A percentile compares a stretch with the other conserved stretches of the same genome.
These are phyloP conservation scores for Bellardia bayeri DNA, from an alignment of 2,888 invertebrate species.

Conservation along the genomic window DNA sequence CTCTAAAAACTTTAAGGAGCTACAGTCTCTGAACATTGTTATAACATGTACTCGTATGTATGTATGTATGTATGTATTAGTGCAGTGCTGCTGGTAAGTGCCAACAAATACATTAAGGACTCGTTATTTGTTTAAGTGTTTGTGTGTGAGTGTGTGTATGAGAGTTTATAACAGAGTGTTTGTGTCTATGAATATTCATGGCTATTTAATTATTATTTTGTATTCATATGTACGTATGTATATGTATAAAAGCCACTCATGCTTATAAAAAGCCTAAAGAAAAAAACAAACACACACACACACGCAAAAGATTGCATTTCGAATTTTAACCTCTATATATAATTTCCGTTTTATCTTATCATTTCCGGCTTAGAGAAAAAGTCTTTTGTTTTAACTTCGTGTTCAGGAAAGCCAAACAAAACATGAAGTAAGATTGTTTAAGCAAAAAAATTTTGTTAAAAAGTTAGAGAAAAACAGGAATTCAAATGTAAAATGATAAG, in stretches of 20 bases:
- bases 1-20: conserved; percentile 26
- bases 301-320: conserved; percentile 26
- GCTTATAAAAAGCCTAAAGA: conserved; percentile 7
- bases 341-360: conserved; percentile 71
- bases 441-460: neutral
- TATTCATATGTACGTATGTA: neutral
- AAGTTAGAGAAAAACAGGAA: neutral
- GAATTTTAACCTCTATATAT: conserved; percentile 58
- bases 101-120: conserved; percentile 22
- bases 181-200: conserved; percentile 59
- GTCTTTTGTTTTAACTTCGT: conserved; percentile 53
- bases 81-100: neutral
- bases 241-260: conserved; percentile 32
- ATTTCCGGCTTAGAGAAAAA: conserved; percentile 51
- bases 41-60: neutral
- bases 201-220: conserved; percentile 69
- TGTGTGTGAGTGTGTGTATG: conserved; percentile 37
- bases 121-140: conserved; percentile 6
- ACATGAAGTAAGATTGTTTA: neutral
- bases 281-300: neutral
- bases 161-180: neutral
- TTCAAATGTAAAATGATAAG: neutral
- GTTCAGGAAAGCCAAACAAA: conserved; percentile 17
- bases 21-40: conserved; percentile 5
- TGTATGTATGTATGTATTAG: neutral